Evolutionary conservation across 2,797 vertebrate species (phyloP), one percentile per base, ranked within the genome.

Genomic region (Tenualosa thibaudeaui): DNA sequence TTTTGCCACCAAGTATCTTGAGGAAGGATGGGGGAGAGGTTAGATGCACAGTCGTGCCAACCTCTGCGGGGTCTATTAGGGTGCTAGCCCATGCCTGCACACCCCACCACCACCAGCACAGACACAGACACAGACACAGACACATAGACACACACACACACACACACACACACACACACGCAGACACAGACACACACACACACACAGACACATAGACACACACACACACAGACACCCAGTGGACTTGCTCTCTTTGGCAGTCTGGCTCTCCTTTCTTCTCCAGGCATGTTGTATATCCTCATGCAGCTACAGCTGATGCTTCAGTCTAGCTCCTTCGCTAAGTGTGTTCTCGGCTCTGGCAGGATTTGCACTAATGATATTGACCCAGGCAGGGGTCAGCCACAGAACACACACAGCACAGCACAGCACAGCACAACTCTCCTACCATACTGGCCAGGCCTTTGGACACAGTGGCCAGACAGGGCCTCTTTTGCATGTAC

Each of bases 401-500:
- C 88, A 78, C 84, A 84, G 87, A 92, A 91, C 8, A 26, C n/a
- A 13, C 90, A 75, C 89, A 87, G 86, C 83, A 24, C 43, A 49
- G 46, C 46, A 10, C 19, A 46, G 85, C 81, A 85, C 81, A 87
- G 82, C 68, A 83, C 85, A 90, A 91, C 93, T 92, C 87, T 89
- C 90, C 91, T 87, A 10, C 62, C 3, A 26, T 19, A 68, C n/a
- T 37, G 31, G 13, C 65, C 54, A 19, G 5, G 26, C 65, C 31
- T 12, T 5, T 37, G 31, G 15, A 13, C 26, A 37, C 26, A 15
- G 65, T 37, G 65, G 40, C 19, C 37, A 43, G 71, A 56, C 54
- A 56, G 54, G 1, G 17, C 89, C 81, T 12, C 50, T 51, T 84
- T 96, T 96, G 91, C 94, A 94, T 94, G 93, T 93, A 93, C 88